Evolutionary conservation across 2,888 invertebrate genomes (phyloP).

Genomic region (Sphinx pinastri): DNA sequence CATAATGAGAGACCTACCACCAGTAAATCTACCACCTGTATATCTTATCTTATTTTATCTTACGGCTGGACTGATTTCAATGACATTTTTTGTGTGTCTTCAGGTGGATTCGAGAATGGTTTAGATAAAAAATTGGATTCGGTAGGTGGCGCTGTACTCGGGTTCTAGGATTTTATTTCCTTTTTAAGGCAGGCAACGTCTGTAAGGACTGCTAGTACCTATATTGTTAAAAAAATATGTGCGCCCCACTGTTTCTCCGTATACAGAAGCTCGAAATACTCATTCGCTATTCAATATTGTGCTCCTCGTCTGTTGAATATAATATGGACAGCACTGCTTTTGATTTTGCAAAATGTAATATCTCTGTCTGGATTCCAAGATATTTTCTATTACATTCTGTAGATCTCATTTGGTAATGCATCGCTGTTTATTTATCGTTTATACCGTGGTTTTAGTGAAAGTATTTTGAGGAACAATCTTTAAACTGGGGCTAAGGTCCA

Average conservation of each 20-base stretch:
- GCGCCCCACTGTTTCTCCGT: constrained; percentile 23
- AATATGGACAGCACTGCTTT: constrained; percentile 52
- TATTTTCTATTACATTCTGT: constrained; percentile 14
- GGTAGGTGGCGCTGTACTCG: too few relatives aligned
- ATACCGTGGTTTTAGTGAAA: neutral
- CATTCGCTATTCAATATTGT: constrained; percentile 66
- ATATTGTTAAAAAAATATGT: neutral
- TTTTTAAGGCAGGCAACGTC: too few relatives aligned
- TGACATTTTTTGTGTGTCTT: too few relatives aligned
- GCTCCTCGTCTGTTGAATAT: constrained; percentile 63
- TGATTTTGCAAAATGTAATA: constrained; percentile 41
- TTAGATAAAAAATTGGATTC: too few relatives aligned
- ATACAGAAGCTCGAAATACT: constrained; percentile 40
- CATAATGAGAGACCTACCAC: too few relatives aligned
- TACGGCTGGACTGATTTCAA: too few relatives aligned
- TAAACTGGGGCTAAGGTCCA: too few relatives aligned
- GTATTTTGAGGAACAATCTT: neutral
- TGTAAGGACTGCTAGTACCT: too few relatives aligned
- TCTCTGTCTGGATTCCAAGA: neutral
- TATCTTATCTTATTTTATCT: too few relatives aligned
- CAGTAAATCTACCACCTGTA: too few relatives aligned
- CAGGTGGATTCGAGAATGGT: too few relatives aligned
- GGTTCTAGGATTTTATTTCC: too few relatives aligned
- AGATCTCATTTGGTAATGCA: constrained; percentile 4
- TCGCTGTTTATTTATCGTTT: neutral